These are phyloP conservation scores for Cheilosia impressa DNA, from an alignment of 2,888 invertebrate species.

Conservation along the genomic window DNA sequence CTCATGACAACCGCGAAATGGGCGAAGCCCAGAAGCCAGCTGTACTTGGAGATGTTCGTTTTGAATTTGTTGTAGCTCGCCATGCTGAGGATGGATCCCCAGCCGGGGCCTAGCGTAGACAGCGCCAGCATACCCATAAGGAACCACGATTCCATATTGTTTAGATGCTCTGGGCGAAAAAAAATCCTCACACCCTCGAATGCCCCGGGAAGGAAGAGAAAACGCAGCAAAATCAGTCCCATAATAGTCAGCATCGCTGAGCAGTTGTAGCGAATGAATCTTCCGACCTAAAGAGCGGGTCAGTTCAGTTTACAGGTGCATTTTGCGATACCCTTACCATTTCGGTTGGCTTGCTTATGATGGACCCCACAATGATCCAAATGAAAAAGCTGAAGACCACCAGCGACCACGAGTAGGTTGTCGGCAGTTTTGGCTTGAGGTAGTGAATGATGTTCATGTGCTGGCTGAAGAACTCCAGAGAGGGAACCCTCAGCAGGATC, in stretches of 20 bases:
- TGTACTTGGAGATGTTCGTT: conserved; percentile 68
- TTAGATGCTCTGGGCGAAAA: conserved; percentile 47
- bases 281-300: conserved; percentile 78
- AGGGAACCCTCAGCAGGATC: conserved; percentile 57
- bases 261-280: conserved; percentile 77
- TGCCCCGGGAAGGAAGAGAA: conserved; percentile 64
- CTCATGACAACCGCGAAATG: conserved; percentile 57
- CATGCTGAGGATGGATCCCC: conserved; percentile 65
- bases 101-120: conserved; percentile 63
- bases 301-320: background rate
- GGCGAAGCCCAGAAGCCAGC: conserved; percentile 64
- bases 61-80: conserved; percentile 68
- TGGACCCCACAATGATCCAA: conserved; percentile 54
- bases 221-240: conserved; percentile 74
- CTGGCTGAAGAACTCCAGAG: conserved; percentile 66
- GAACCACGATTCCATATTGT: conserved; percentile 46
- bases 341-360: conserved; percentile 59
- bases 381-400: conserved; percentile 62
- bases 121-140: conserved; percentile 58
- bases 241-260: conserved; percentile 67
- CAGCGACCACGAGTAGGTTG: conserved; percentile 78
- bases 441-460: conserved; percentile 74
- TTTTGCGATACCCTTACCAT: conserved; percentile 23
- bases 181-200: conserved; percentile 48
- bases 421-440: conserved; percentile 55